Base-by-base conservation (phyloP, 2,888 invertebrate genomes). In the Agrilus cyanescens region DNA sequence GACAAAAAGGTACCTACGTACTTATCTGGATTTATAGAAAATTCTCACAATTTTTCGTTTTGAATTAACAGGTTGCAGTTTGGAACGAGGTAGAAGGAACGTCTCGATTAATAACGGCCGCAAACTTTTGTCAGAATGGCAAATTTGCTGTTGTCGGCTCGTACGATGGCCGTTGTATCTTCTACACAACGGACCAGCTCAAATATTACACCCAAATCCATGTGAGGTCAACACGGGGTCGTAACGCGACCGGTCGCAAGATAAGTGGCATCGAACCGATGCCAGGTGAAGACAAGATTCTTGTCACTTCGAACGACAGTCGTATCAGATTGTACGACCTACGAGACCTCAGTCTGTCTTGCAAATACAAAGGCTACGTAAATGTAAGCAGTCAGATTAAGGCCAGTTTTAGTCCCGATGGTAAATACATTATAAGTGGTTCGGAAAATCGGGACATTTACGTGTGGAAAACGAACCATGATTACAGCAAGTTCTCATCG, bases 191-290 rank as follows among this genome's bases (percentile, higher is more conserved):
- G 1, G 97, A 96, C 75, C 95, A 96, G 63, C 72, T 98, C 3
- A 97, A 96, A 60, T 98, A 98, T 67, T 93, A 94, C 68, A 97
- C 97, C 7, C 93, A 94, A 61, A 95, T 98, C 49, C 88, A 96
- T 67, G 96, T 97, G 2, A 75, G 91, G 2, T 96, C 95, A 7
- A 87, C 94, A 0, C 70, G 96, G n/a, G 95, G 96, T 0, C 89
- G 93, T 60, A 96, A 96, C 70, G 84, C 93, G 0, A 85, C 86
- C 2, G 96, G 95, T 0, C 71, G 93, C 13, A 97, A 98, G 64
- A 93, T 98, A 37, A 95, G 93, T 59, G 96, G 97, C 0, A 93
- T 98, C 50, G 96, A 97, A 64, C 90, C 94, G 0, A 87, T 94
- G 85, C 93, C 93, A 0, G 82, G 90, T 7, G 93, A 93, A 64